phyloP scores from a whole-genome alignment of 2,888 invertebrate species.

The Epistrophe grossulariae region DNA sequence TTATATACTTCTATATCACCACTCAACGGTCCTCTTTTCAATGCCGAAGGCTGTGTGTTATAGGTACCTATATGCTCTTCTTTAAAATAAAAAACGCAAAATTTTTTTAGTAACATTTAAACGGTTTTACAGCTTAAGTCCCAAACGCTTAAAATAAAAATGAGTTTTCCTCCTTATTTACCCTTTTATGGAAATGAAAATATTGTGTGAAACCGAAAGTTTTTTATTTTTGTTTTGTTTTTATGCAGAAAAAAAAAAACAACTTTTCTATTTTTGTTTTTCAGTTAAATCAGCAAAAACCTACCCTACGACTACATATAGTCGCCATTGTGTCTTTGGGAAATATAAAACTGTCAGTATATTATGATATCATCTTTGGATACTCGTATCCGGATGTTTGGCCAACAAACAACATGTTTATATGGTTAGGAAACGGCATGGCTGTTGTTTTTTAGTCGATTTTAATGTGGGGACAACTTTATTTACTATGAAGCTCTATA shows the following conservation, averaged over 20 bases:
- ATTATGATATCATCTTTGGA: neutral
- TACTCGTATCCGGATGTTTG: neutral
- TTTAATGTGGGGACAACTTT: neutral
- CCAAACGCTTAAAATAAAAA: constrained; percentile 1
- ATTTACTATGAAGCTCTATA: neutral
- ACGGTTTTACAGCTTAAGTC: constrained; percentile 17
- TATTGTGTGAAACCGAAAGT: neutral
- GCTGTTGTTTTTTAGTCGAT: neutral
- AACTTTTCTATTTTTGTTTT: neutral
- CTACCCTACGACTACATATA: neutral
- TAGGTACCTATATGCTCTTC: neutral
- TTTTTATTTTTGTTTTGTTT: neutral
- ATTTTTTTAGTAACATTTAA: constrained; percentile 1
- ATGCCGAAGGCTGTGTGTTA: neutral
- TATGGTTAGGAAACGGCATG: neutral
- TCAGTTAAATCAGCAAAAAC: neutral
- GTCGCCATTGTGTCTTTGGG: neutral
- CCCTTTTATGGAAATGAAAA: constrained; percentile 11
- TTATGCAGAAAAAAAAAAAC: neutral
- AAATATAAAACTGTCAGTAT: neutral
- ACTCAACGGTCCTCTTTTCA: neutral
- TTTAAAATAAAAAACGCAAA: neutral
- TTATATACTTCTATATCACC: neutral
- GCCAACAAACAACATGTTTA: constrained; percentile 2
- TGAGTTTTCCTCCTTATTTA: neutral